Conservation (phyloP, 2,113 vertebrate species). For the Paradoxurus hermaphroditus region DNA sequence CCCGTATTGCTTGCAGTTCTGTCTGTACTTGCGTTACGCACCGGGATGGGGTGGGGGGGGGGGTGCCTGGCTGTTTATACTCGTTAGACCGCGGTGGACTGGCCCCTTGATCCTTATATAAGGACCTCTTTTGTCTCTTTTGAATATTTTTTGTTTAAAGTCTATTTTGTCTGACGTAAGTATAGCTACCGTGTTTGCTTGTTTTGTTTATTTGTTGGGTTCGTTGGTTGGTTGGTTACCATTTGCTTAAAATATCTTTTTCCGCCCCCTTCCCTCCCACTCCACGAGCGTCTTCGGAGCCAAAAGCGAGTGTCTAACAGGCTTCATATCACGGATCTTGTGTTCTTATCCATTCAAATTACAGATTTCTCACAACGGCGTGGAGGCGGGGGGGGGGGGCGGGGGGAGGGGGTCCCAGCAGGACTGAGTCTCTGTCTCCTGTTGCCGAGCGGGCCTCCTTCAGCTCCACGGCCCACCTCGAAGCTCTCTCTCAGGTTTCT, state of each 20-base stretch:
- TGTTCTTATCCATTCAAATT: no score
- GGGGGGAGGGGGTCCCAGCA: no score
- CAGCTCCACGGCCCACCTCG: rapidly evolving
- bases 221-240: neutral
- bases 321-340: neutral
- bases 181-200: neutral
- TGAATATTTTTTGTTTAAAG: neutral
- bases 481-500: neutral
- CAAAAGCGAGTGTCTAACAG: neutral
- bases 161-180: neutral
- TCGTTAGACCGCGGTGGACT: neutral
- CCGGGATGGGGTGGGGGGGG: no score
- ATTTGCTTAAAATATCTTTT: neutral
- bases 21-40: neutral
- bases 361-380: neutral
- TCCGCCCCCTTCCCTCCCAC: neutral
- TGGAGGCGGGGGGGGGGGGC: rapidly evolving
- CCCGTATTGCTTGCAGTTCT: neutral
- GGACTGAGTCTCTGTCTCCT: neutral
- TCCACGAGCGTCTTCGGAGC: neutral
- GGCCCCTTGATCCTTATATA: neutral
- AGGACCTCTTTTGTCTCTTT: neutral
- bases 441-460: no score
- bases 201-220: neutral
- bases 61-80: no score